Conservation (phyloP, 2,888 invertebrate species). For the Andricus curvator region DNA sequence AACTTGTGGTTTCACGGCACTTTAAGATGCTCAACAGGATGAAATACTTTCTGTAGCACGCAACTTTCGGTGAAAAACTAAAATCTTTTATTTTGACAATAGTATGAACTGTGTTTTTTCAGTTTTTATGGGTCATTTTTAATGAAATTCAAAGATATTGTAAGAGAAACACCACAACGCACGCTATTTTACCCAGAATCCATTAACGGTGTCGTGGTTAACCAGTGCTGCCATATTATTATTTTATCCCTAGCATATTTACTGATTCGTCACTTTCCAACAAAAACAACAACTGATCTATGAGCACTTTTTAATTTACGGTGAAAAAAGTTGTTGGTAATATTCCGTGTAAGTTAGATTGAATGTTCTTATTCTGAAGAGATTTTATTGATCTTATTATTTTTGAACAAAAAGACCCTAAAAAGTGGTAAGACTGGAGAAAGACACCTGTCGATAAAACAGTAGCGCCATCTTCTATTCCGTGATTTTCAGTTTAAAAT, state of each 20-base stretch:
- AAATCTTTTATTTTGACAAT: neutral
- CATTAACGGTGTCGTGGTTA: slow-evolving; percentile 47
- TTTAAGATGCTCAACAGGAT: neutral
- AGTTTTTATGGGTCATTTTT: slow-evolving; percentile 10
- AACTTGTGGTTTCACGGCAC: neutral
- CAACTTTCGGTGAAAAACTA: neutral
- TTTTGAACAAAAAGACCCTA: neutral
- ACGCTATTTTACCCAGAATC: slow-evolving; percentile 69
- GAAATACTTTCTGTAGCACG: neutral
- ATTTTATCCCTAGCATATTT: neutral
- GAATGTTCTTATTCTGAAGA: neutral
- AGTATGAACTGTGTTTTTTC: neutral
- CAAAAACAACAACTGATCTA: neutral
- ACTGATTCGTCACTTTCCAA: neutral
- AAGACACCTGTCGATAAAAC: neutral
- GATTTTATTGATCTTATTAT: neutral
- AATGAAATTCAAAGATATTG: slow-evolving; percentile 6
- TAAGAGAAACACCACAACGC: slow-evolving; percentile 52
- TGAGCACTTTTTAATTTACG: neutral
- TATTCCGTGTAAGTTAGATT: neutral
- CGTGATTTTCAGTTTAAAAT: neutral
- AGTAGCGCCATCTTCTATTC: neutral
- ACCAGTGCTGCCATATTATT: slow-evolving; percentile 10
- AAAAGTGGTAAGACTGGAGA: neutral
- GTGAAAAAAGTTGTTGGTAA: neutral